Conservation (phyloP, 1,140 invertebrate genomes). For the Meloidogyne exigua region DNA sequence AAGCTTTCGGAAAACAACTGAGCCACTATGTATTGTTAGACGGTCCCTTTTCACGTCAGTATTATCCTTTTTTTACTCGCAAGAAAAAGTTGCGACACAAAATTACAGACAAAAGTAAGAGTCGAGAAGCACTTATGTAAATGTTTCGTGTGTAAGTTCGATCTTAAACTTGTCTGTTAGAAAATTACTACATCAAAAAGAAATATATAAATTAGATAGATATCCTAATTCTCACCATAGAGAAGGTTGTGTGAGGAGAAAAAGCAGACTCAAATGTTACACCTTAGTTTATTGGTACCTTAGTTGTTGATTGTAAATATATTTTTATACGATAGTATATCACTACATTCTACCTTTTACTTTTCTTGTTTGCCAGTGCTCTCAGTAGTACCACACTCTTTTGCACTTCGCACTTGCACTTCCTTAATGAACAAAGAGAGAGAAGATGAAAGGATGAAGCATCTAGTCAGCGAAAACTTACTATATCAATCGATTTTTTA, state of each 20-base stretch:
- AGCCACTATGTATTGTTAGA: neutral
- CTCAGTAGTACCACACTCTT: neutral
- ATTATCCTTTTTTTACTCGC: neutral
- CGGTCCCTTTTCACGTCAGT: neutral
- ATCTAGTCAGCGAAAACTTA: neutral
- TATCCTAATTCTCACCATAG: too few relatives aligned
- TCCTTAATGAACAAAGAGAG: neutral
- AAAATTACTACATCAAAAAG: too few relatives aligned
- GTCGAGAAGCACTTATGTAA: neutral
- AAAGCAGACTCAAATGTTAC: too few relatives aligned
- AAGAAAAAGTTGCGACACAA: neutral
- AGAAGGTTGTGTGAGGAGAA: too few relatives aligned
- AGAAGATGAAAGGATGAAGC: neutral
- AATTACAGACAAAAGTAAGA: neutral
- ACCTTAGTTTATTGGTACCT: too few relatives aligned
- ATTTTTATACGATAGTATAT: too few relatives aligned
- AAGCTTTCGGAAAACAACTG: neutral
- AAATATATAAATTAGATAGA: too few relatives aligned
- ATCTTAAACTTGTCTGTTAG: too few relatives aligned
- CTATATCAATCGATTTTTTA: neutral
- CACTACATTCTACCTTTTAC: neutral
- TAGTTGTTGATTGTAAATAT: too few relatives aligned
- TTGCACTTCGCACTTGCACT: conserved; percentile 1
- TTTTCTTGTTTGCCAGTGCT: neutral
- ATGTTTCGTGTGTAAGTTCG: too few relatives aligned